Percentiles rank a stretch among this genome's conserved stretches.
Conservation (phyloP, 2,113 vertebrate species). For the Argyrosomus japonicus region DNA sequence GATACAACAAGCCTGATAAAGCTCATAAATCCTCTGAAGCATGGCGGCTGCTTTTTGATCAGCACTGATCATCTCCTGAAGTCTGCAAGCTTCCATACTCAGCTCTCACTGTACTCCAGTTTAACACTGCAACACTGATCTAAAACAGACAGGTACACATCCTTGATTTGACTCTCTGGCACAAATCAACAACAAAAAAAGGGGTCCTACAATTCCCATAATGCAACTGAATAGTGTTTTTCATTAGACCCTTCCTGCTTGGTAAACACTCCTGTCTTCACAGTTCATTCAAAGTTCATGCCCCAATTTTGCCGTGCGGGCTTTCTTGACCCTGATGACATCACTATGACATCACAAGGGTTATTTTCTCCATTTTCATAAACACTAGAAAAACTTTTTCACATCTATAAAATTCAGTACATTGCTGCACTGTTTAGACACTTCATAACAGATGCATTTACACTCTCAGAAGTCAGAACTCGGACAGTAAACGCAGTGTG, state of each 20-base stretch:
- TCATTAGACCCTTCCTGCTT: background rate
- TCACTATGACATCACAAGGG: no score
- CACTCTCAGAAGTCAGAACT: no score
- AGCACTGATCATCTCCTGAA: slow-evolving; percentile 62
- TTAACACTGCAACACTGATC: background rate
- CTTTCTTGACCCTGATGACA: no score
- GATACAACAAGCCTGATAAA: slow-evolving; percentile 51
- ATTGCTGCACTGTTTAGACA: no score
- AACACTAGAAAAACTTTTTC: no score
- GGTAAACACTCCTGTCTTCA: background rate
- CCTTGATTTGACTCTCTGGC: background rate
- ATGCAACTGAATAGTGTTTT: background rate
- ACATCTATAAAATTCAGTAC: no score
- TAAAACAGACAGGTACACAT: background rate
- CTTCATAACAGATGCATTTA: no score
- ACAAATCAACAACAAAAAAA: background rate
- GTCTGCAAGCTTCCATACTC: slow-evolving; percentile 17
- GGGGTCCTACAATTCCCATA: background rate
- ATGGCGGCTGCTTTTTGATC: slow-evolving; percentile 56
- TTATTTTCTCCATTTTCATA: no score
- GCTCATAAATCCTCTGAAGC: slow-evolving; percentile 54
- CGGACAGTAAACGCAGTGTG: no score
- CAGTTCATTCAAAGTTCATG: background rate
- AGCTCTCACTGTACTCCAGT: background rate
- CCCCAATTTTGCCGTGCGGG: background rate